phyloP scores from a whole-genome alignment of 1,140 invertebrate species.

The Lutraria rhynchaena region DNA sequence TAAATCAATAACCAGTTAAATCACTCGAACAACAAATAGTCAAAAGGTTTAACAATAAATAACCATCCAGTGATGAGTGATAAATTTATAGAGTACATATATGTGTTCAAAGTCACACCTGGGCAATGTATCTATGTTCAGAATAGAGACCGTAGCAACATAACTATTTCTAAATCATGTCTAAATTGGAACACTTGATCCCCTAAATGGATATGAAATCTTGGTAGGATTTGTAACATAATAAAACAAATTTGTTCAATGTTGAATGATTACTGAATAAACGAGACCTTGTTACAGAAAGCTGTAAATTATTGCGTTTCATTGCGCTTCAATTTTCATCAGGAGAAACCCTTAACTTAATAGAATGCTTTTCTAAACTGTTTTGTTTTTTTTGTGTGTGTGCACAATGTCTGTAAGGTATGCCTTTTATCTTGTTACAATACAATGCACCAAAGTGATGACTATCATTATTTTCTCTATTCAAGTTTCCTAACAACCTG shows the following conservation, averaged over 20 bases:
- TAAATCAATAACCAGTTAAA: conserved; percentile 36
- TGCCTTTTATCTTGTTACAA: too few relatives aligned
- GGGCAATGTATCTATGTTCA: conserved; percentile 6
- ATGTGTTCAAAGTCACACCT: conserved; percentile 9
- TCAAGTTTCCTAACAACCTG: too few relatives aligned
- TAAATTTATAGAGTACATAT: background rate
- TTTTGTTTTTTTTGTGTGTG: too few relatives aligned
- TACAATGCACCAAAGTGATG: too few relatives aligned
- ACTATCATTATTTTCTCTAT: too few relatives aligned
- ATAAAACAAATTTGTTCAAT: conserved; percentile 55
- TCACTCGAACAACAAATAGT: conserved; percentile 19
- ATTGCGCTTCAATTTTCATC: too few relatives aligned
- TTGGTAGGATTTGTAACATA: conserved; percentile 39
- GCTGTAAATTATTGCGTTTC: conserved; percentile 33
- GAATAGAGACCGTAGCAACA: conserved; percentile 19
- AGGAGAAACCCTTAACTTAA: too few relatives aligned
- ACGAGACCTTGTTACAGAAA: conserved; percentile 3
- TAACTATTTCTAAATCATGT: conserved; percentile 26
- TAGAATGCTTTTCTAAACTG: too few relatives aligned
- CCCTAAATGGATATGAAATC: conserved; percentile 44
- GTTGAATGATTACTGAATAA: conserved; percentile 47
- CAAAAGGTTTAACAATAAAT: background rate
- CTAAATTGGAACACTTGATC: conserved; percentile 44
- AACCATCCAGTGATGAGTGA: background rate
- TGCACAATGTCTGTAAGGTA: too few relatives aligned